Percentiles rank a stretch among this genome's conserved stretches.
phyloP scores from a whole-genome alignment of 2,888 invertebrate species.

The Opisthograptis luteolata region DNA sequence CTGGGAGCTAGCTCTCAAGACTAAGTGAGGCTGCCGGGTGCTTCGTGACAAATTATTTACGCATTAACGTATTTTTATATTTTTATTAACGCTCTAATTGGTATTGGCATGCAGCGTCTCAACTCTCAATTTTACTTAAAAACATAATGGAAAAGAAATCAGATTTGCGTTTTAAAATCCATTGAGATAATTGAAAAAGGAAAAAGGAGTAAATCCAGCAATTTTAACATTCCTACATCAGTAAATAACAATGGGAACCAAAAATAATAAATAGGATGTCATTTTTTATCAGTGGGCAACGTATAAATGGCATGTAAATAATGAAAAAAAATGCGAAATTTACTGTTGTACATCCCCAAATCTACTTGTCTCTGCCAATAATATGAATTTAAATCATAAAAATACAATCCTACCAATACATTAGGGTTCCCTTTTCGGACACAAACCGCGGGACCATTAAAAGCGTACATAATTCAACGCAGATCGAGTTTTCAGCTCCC shows the following conservation, averaged over 20 bases:
- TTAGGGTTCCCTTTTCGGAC: constrained; percentile 62
- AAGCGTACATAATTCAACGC: constrained; percentile 76
- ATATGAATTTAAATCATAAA: constrained; percentile 65
- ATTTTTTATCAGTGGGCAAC: constrained; percentile 23
- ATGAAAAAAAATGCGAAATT: constrained; percentile 31
- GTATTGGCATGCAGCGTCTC: not conserved
- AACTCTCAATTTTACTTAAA: not conserved
- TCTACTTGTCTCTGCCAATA: constrained; percentile 47
- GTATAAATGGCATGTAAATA: constrained; percentile 33
- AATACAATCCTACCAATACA: constrained; percentile 66
- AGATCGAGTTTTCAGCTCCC: constrained; percentile 72
- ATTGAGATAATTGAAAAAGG: too few species aligned
- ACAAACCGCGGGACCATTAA: constrained; percentile 70
- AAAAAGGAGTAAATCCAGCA: too few species aligned
- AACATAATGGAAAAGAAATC: too few species aligned
- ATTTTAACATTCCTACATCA: not conserved
- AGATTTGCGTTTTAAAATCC: too few species aligned
- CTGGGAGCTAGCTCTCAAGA: too few species aligned
- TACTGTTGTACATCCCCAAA: constrained; percentile 35
- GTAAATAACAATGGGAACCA: not conserved
- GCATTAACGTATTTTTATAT: too few species aligned
- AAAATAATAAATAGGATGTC: constrained; percentile 11
- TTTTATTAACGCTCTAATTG: too few species aligned
- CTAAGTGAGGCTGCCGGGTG: too few species aligned
- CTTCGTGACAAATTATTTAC: too few species aligned